A percentile compares a stretch with the other conserved stretches of the same genome.
Evolutionary conservation across 2,113 vertebrate genomes (phyloP).

Genomic region (Rallus limicola): DNA sequence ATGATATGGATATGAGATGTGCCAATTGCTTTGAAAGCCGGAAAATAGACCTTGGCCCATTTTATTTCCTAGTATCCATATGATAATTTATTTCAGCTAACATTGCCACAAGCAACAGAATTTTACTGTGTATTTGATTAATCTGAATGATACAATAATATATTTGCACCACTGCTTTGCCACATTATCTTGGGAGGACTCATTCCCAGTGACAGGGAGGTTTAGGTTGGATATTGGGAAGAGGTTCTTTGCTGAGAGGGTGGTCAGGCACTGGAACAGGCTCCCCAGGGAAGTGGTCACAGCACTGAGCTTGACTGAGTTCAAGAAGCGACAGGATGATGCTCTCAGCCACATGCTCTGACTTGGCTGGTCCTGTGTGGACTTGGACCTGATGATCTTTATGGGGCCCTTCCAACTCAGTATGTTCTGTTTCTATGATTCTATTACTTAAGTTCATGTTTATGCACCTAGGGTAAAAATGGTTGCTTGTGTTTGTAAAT

Average conservation of each 20-base stretch:
- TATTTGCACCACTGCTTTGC: not conserved
- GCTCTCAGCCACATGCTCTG: too few relatives aligned
- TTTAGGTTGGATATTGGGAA: too few relatives aligned
- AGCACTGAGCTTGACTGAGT: too few relatives aligned
- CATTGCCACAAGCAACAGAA: not conserved
- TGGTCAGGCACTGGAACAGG: too few relatives aligned
- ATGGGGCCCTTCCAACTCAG: too few relatives aligned
- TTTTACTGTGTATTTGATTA: not conserved
- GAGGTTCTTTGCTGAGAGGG: too few relatives aligned
- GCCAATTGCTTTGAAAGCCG: not conserved
- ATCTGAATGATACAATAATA: not conserved
- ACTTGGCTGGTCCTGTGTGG: too few relatives aligned
- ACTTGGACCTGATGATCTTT: too few relatives aligned
- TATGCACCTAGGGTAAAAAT: accelerated
- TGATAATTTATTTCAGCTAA: not conserved
- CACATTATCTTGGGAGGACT: not conserved
- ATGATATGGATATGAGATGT: not conserved
- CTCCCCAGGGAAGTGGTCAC: too few relatives aligned
- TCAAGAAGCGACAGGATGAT: too few relatives aligned
- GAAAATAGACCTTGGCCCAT: not conserved
- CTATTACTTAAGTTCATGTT: not conserved
- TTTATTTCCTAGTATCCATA: not conserved
- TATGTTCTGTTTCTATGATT: too few relatives aligned
- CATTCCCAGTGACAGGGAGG: not conserved
- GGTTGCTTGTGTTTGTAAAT: not conserved